Evolutionary conservation across 92 coral and sea anemone species (phyloP).

Genomic region (Scolanthus callimorphus): DNA sequence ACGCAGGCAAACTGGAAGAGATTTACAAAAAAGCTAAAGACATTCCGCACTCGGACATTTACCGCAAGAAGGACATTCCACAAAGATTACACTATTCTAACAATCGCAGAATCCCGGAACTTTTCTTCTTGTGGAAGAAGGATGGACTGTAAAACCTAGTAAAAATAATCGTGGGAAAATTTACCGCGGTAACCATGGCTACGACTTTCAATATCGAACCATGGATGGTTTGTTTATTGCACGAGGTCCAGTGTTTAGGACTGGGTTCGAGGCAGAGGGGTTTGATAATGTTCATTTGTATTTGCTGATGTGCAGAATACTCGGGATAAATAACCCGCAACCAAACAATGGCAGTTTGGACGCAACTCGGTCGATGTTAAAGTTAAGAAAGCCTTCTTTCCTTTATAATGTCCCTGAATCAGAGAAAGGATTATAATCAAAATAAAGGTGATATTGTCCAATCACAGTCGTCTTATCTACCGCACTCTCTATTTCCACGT

Average conservation of each 20-base stretch:
- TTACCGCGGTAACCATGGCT: constrained; percentile 60
- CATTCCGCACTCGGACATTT: constrained; percentile 58
- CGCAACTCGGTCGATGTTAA: constrained; percentile 24
- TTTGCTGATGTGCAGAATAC: constrained; percentile 68
- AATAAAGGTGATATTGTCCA: too few species aligned
- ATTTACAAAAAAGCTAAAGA: constrained; percentile 51
- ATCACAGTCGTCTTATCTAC: too few species aligned
- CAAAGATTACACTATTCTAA: constrained; percentile 37
- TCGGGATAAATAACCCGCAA: constrained; percentile 55
- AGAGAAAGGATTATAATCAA: too few species aligned
- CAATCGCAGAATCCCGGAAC: constrained; percentile 62
- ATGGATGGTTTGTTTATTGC: constrained; percentile 76
- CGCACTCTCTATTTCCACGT: too few species aligned
- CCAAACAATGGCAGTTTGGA: constrained; percentile 63
- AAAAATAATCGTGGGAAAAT: not conserved
- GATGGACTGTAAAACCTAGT: constrained; percentile 54
- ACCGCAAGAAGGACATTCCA: constrained; percentile 65
- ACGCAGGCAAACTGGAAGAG: constrained; percentile 26
- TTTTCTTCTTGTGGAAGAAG: constrained; percentile 61
- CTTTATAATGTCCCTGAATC: too few species aligned
- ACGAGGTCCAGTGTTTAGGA: constrained; percentile 85
- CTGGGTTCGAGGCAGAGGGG: constrained; percentile 35
- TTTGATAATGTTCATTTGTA: constrained; percentile 70
- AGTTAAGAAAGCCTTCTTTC: too few species aligned
- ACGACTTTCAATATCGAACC: constrained; percentile 33